Evolutionary conservation across 1,140 invertebrate genomes (phyloP), one percentile per base, ranked within the genome.

Genomic region (Sarcophaga peregrina): DNA sequence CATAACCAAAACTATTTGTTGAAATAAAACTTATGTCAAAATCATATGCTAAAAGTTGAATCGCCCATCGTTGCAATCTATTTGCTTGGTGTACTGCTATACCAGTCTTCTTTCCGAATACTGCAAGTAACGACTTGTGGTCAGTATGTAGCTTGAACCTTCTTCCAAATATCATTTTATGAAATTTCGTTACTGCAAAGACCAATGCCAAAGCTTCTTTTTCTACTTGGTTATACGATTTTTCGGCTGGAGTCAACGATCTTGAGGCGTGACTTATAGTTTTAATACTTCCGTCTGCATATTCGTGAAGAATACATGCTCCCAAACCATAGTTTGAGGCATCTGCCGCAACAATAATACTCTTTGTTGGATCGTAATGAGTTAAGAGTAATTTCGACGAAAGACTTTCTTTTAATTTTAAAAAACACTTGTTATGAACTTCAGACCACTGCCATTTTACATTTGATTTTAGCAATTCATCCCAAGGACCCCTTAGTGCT

Each of bases 201-300:
- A 92, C 84, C 80, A 91, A 87, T 11, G 91, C 91, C 50, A 92
- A 82, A 7, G 90, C 85, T 85, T 92, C 91, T 84, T 90, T 87
- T 83, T 92, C 91, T 8, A 91, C 87, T 84, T 92, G 90, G 10
- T 87, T 87, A 84, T 92, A 91, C 54, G 90, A 90, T 75, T 86
- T 48, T 85, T 92, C 87, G 37, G 88, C 84, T 47, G 83, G 46
- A 9, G 89, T 91, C 15, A 92, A 83, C 10, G 89, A 83, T 81
- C 88, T 81, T 25, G 90, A 91, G n/a, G 88, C 80, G 50, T 81
- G 50, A 47, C 87, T 87, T 46, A 92, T 87, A 11, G 88, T 89
- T 81, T 82, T 86, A 87, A 86, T 86, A 68, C 84, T 46, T 46
- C 84, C 85, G 48, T 87, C 52, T 62, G n/a, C 8, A 46, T 88